Evolutionary conservation across 2,888 invertebrate genomes (phyloP).

Genomic region (Chirona hameri): DNA sequence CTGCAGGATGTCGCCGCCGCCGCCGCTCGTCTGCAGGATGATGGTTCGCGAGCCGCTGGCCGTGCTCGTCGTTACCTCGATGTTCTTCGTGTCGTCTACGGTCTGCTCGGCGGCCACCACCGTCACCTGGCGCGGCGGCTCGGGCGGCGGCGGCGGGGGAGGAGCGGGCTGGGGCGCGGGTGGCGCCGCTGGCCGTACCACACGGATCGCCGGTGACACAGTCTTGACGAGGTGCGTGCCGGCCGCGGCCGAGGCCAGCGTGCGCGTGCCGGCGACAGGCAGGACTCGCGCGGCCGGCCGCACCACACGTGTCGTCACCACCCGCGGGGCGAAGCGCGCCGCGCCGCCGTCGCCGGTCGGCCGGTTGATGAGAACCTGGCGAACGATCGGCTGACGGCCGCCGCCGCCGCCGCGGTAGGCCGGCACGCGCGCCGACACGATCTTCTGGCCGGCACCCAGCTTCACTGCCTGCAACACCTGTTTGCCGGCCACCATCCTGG

Average conservation of each 20-base stretch:
- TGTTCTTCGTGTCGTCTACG: neutral
- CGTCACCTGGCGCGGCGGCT: neutral
- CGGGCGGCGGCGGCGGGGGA: neutral
- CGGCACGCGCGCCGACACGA: neutral
- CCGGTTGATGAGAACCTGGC: neutral
- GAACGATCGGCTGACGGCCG: neutral
- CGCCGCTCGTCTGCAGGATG: constrained; percentile 24
- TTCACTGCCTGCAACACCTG: constrained; percentile 27
- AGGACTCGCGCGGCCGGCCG: neutral
- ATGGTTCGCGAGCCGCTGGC: constrained; percentile 12
- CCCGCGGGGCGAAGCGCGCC: neutral
- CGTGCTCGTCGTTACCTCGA: neutral
- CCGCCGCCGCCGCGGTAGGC: neutral
- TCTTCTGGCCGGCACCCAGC: constrained; percentile 7
- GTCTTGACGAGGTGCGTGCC: neutral
- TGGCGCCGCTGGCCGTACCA: neutral
- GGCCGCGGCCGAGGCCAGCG: neutral
- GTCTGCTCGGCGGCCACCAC: neutral
- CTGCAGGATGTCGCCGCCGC: constrained; percentile 26
- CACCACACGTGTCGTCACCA: neutral
- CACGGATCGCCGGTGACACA: constrained; percentile 1
- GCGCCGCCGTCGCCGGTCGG: neutral
- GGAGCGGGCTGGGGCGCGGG: neutral
- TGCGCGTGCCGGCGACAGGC: neutral
- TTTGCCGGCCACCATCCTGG: constrained; percentile 22